These are phyloP conservation scores for Drosophila imparisetae DNA, from an alignment of 2,888 invertebrate species.

Conservation along the genomic window DNA sequence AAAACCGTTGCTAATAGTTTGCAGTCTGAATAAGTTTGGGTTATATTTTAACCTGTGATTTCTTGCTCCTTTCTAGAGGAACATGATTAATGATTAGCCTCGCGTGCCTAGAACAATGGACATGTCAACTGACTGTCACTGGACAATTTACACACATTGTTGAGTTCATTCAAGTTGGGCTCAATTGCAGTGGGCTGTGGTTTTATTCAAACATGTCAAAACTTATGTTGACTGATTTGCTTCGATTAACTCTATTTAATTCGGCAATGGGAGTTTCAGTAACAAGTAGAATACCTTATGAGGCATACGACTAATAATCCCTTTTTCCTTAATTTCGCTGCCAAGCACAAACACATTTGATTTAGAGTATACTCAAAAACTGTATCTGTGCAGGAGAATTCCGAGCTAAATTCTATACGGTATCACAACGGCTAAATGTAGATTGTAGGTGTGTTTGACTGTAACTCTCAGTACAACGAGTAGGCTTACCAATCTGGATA, in stretches of 20 bases:
- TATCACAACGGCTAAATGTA: neutral
- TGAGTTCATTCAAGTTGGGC: constrained; percentile 35
- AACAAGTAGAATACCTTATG: neutral
- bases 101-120: constrained; percentile 44
- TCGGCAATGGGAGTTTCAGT: neutral
- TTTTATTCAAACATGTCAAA: neutral
- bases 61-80: neutral
- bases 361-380: neutral
- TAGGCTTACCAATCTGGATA: neutral
- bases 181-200: neutral
- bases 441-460: neutral
- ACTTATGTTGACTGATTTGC: constrained; percentile 20
- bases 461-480: neutral
- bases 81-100: constrained; percentile 23
- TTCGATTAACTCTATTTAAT: constrained; percentile 1
- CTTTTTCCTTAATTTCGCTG: neutral
- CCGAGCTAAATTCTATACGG: too few species aligned
- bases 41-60: neutral
- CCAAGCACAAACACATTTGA: neutral
- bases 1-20: constrained; percentile 16
- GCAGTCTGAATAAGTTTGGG: neutral
- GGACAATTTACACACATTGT: constrained; percentile 46
- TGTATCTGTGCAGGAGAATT: neutral
- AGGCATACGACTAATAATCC: neutral
- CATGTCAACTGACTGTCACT: constrained; percentile 45